Evolutionary conservation across 2,113 vertebrate genomes (phyloP), one percentile per base, ranked within the genome.

Genomic region (Ceratotherium simum): DNA sequence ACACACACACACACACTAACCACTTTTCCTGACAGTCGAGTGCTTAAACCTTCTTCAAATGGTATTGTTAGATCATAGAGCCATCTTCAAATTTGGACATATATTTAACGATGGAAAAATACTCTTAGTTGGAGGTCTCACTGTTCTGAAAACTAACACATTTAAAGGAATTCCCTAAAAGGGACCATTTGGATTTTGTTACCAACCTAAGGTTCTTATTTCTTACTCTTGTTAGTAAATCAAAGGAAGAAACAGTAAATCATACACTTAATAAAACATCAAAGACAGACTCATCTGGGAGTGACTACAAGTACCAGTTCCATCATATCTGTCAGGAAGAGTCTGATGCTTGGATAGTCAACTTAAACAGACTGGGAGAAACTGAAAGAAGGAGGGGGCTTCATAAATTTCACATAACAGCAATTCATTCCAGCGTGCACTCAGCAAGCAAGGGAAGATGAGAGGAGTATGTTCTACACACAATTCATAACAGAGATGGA

Each of bases 201-300:
- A 93, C 21, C 56, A 96, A 62, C 39, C 58, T 48, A 56, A 87
- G 42, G 73, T 95, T 96, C 86, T 97, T 83, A 73, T 83, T 96
- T 97, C 78, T 92, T 83, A 70, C 5, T 94, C 90, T 80, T 17
- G 2, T 85, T 96, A 92, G 91, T 95, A 92, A 97, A 69, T 95
- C 94, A 97, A 67, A 97, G 75, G 36, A 91, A 96, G 82, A 80
- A 58, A 80, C 14, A 92, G 36, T 97, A 97, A 97, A 96, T 94
- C 95, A 96, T 95, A 81, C 20, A 82, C 80, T 90, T 97, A 96
- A 98, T 96, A 97, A 97, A 98, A 95, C 97, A 96, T 97, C 96
- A 97, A 98, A 98, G 97, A 94, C 79, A 95, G 60, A 65, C 58
- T 64, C 48, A 13, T 87, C 92, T 96, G 95, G 92, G 92, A 95